Evolutionary conservation across 2,113 vertebrate species (phyloP).

Genomic region (Corydoras maculifer): DNA sequence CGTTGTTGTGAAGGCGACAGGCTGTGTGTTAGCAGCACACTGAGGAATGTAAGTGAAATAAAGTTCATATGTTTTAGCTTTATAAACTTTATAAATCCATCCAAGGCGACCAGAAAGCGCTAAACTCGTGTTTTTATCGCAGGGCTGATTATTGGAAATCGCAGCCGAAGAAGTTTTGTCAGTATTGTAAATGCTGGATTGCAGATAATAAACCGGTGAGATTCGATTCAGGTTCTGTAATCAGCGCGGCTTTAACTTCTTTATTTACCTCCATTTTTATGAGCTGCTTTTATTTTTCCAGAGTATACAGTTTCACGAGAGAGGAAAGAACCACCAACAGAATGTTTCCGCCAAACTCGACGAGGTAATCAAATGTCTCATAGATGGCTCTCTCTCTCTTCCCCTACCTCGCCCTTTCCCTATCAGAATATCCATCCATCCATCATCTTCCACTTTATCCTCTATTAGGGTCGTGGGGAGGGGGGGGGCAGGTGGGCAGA

Average conservation of each 20-base stretch:
- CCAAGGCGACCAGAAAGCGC: no score
- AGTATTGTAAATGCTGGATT: conserved; percentile 99
- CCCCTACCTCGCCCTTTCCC: no score
- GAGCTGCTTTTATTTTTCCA: conserved; percentile 38
- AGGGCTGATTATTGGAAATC: conserved; percentile 99
- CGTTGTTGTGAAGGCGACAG: no score
- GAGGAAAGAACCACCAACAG: conserved; percentile 97
- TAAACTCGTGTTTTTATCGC: no score
- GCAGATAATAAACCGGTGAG: conserved; percentile 97
- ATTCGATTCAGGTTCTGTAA: conserved; percentile 7
- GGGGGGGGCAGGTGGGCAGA: no score
- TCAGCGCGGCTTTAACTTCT: not conserved
- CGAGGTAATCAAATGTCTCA: conserved; percentile 65
- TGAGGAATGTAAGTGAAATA: no score
- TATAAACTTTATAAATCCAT: no score
- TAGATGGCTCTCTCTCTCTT: not conserved
- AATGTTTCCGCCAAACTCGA: conserved; percentile 93
- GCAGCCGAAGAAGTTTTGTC: conserved; percentile 96
- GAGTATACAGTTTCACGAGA: conserved; percentile 96
- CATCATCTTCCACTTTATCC: no score
- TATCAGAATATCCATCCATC: no score
- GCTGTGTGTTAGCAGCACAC: no score
- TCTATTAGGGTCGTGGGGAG: no score
- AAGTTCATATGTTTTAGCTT: no score
- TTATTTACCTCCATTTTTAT: not conserved